Percentiles rank a stretch among this genome's conserved stretches.
These are phyloP conservation scores for Emberiza fucata DNA, from an alignment of 2,113 vertebrate genomes.

Conservation along the genomic window DNA sequence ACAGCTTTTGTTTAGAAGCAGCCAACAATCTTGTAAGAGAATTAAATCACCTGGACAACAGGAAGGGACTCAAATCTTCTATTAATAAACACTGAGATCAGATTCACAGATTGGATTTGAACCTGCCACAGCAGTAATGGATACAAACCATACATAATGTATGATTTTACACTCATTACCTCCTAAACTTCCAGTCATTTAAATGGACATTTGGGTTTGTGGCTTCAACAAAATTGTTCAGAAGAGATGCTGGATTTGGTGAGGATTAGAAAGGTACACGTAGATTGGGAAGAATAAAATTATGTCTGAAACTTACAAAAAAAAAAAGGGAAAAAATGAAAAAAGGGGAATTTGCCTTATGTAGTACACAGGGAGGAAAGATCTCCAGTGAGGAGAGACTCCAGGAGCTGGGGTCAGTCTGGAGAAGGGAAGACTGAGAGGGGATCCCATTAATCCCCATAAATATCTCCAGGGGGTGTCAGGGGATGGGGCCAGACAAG, in stretches of 20 bases:
- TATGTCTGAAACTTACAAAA: background rate
- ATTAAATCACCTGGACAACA: background rate
- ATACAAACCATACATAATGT: background rate
- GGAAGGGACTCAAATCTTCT: background rate
- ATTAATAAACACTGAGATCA: background rate
- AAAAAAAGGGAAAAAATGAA: fast-evolving
- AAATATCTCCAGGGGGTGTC: background rate
- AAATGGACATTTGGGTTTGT: background rate
- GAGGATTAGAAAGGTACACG: background rate
- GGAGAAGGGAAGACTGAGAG: background rate
- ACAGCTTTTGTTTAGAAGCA: background rate
- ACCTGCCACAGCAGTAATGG: background rate
- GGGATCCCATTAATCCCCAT: background rate
- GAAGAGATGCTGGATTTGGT: background rate
- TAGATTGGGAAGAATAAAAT: background rate
- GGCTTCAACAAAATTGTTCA: background rate
- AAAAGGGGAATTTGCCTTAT: background rate
- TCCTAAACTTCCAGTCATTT: background rate
- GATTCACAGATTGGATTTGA: background rate
- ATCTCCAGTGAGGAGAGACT: background rate
- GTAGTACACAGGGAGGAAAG: background rate
- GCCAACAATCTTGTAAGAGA: background rate
- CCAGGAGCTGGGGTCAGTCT: background rate
- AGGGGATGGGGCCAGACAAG: background rate
- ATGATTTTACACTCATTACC: background rate